A percentile compares a stretch with the other conserved stretches of the same genome.
Conservation (phyloP, 1,140 invertebrate genomes). For the Adoxophyes honmai region DNA sequence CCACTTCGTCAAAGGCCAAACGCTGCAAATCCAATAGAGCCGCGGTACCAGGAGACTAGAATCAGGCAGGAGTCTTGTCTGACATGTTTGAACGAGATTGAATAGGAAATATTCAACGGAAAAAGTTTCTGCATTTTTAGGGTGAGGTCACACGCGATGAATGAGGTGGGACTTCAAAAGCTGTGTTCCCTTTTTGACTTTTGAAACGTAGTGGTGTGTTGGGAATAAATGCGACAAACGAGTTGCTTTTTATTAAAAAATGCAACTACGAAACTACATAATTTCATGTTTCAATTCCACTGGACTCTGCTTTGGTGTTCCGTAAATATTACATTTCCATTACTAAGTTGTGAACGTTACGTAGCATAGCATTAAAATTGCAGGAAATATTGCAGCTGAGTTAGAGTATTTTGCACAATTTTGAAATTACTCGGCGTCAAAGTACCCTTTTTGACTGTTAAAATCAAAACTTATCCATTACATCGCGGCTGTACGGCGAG, state of each 20-base stretch:
- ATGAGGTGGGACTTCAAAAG: not conserved
- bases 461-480: conserved; percentile 13
- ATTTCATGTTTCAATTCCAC: no score
- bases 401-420: no score
- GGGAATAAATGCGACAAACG: no score
- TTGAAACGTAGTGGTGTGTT: not conserved
- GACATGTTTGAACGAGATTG: conserved; percentile 14
- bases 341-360: no score
- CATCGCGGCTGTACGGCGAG: not conserved
- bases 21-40: conserved; percentile 9
- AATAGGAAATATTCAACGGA: conserved; percentile 13
- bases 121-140: conserved; percentile 11
- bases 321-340: no score
- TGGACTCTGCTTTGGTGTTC: no score
- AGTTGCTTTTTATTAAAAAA: no score
- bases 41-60: conserved; percentile 8
- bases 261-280: no score
- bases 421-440: conserved; percentile 1
- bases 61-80: conserved; percentile 9
- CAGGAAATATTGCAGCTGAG: no score
- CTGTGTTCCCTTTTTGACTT: not conserved
- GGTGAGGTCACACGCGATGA: not conserved
- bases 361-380: no score
- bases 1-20: conserved; percentile 8
- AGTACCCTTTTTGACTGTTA: not conserved